Evolutionary conservation across 2,888 invertebrate genomes (phyloP).

Genomic region (Dryadula phaetusa): DNA sequence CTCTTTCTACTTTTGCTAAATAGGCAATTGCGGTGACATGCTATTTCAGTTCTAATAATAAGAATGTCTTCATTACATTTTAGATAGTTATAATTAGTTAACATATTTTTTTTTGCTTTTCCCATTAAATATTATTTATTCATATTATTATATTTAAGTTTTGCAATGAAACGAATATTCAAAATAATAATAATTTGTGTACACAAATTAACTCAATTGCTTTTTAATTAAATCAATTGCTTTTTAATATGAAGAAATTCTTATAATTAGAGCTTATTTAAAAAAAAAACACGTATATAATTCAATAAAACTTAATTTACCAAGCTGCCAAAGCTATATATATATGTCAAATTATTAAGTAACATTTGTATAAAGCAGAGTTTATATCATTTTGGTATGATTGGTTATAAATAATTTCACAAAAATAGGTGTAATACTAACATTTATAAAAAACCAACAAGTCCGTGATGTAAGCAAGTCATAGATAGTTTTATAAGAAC

Average conservation of each 20-base stretch:
- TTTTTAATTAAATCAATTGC: background rate
- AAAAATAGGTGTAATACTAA: background rate
- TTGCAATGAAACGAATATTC: background rate
- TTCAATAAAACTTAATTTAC: background rate
- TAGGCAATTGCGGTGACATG: conserved; percentile 15
- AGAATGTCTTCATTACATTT: conserved; percentile 9
- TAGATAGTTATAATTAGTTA: background rate
- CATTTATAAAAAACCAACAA: background rate
- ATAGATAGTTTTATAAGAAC: too few species aligned
- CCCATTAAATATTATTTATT: background rate
- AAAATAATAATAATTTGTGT: too few species aligned
- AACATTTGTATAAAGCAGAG: background rate
- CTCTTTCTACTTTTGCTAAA: background rate
- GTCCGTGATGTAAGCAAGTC: too few species aligned
- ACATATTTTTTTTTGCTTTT: background rate
- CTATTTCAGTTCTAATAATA: conserved; percentile 6
- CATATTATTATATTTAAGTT: too few species aligned
- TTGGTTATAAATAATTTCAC: conserved; percentile 1
- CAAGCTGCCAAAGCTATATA: conserved; percentile 4
- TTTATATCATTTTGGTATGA: background rate
- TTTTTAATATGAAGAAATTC: conserved; percentile 11
- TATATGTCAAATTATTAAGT: background rate
- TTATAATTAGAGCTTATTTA: background rate
- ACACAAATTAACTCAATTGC: too few species aligned
- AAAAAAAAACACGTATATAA: background rate